A percentile compares a stretch with the other conserved stretches of the same genome.
Evolutionary conservation across 2,888 invertebrate genomes (phyloP).

Genomic region (Tholera decimalis): DNA sequence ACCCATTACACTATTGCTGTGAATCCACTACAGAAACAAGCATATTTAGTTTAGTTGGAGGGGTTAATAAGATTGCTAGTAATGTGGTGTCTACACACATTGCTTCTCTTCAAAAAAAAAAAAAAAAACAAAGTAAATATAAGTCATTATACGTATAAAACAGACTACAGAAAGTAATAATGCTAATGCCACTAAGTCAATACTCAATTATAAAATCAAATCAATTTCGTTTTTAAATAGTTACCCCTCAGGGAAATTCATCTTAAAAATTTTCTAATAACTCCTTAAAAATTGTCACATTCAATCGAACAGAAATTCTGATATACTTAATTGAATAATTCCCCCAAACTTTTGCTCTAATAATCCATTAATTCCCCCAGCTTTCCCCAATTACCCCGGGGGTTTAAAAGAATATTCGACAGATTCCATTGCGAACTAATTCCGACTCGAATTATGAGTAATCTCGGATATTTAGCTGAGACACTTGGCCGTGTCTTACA

Average conservation of each 20-base stretch:
- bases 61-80: too few relatives aligned
- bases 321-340: conserved; percentile 63
- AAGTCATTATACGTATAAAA: too few relatives aligned
- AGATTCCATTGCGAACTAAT: conserved; percentile 44
- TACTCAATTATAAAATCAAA: not conserved
- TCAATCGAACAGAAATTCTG: conserved; percentile 39
- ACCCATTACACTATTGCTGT: too few relatives aligned
- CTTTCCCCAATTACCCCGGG: conserved; percentile 48
- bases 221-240: too few relatives aligned
- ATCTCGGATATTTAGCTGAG: conserved; percentile 53
- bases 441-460: conserved; percentile 56
- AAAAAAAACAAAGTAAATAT: too few relatives aligned
- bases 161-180: too few relatives aligned
- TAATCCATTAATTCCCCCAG: conserved; percentile 60
- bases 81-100: too few relatives aligned
- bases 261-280: conserved; percentile 25
- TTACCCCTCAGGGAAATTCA: not conserved
- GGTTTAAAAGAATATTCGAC: conserved; percentile 58
- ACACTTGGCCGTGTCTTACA: conserved; percentile 41
- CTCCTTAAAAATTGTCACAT: conserved; percentile 18
- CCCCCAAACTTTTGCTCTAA: conserved; percentile 50
- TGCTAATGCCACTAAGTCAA: not conserved
- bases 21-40: too few relatives aligned
- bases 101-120: too few relatives aligned
- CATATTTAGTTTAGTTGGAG: too few relatives aligned